Evolutionary conservation across 2,797 vertebrate genomes (phyloP).

Genomic region (Gallinago stenura): DNA sequence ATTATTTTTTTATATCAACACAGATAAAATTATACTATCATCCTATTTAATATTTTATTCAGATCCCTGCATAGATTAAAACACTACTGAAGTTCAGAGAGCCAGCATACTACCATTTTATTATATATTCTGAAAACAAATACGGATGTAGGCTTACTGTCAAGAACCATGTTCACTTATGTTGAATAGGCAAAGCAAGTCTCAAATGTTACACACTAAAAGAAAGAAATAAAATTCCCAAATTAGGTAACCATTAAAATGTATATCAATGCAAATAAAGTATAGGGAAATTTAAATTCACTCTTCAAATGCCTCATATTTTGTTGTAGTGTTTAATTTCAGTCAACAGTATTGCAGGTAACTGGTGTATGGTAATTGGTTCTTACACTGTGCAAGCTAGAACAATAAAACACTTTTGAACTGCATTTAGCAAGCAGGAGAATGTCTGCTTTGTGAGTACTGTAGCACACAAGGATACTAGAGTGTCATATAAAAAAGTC

Average conservation of each 20-base stretch:
- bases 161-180: background rate
- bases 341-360: conserved; percentile 2
- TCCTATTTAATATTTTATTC: conserved; percentile 62
- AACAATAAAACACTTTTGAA: conserved; percentile 50
- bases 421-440: conserved; percentile 16
- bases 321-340: conserved; percentile 41
- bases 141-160: background rate
- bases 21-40: conserved; percentile 2
- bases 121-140: conserved; percentile 17
- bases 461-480: conserved; percentile 29
- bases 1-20: conserved; percentile 34
- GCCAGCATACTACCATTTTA: conserved; percentile 2
- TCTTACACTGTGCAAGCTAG: conserved; percentile 20
- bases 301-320: conserved; percentile 31
- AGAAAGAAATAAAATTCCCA: conserved; percentile 37
- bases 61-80: conserved; percentile 44
- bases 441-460: conserved; percentile 17
- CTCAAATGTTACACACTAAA: background rate
- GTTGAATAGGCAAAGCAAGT: background rate
- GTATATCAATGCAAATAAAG: conserved; percentile 5
- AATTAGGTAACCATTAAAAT: conserved; percentile 45
- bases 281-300: conserved; percentile 1
- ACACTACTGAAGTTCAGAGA: conserved; percentile 29
- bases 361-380: conserved; percentile 37
- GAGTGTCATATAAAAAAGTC: conserved; percentile 17